Evolutionary conservation across 2,888 invertebrate genomes (phyloP).

Genomic region (Pyrochroa serraticornis): DNA sequence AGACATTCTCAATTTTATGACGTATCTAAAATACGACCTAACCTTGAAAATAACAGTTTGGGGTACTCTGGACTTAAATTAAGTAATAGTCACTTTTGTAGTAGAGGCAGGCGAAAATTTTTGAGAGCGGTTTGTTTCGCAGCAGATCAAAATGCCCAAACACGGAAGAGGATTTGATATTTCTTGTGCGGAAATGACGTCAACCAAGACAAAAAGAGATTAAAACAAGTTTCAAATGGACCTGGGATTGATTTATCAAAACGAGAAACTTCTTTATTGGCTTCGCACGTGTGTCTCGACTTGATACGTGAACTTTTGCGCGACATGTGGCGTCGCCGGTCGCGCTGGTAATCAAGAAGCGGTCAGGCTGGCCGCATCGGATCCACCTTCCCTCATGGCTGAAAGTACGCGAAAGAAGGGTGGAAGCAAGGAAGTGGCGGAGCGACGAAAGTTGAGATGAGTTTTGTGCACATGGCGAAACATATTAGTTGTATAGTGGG

Average conservation of each 20-base stretch:
- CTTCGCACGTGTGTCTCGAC: conserved; percentile 51
- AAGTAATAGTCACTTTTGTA: too few species aligned
- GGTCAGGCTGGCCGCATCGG: conserved; percentile 23
- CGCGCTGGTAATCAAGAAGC: conserved; percentile 38
- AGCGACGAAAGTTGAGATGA: conserved; percentile 27
- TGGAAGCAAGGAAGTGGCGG: conserved; percentile 4
- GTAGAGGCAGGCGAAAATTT: too few species aligned
- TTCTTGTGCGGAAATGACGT: too few species aligned
- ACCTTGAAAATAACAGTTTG: too few species aligned
- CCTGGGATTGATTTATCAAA: conserved; percentile 51
- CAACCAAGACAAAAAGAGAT: too few species aligned
- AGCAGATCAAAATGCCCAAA: too few species aligned
- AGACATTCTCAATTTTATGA: too few species aligned
- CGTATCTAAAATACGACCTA: too few species aligned
- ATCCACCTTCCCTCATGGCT: conserved; percentile 15
- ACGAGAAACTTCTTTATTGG: conserved; percentile 55
- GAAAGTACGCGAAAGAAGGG: conserved; percentile 16
- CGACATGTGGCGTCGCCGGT: conserved; percentile 46
- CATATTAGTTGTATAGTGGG: conserved; percentile 50
- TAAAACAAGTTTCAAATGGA: too few species aligned
- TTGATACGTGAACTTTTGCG: conserved; percentile 45
- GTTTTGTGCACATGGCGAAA: conserved; percentile 43
- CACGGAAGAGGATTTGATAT: too few species aligned
- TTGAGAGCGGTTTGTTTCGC: too few species aligned
- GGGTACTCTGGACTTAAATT: too few species aligned